Percentiles rank a stretch among this genome's conserved stretches.
Evolutionary conservation across 2,797 vertebrate species (phyloP).

Genomic region (Crax fasciolata): DNA sequence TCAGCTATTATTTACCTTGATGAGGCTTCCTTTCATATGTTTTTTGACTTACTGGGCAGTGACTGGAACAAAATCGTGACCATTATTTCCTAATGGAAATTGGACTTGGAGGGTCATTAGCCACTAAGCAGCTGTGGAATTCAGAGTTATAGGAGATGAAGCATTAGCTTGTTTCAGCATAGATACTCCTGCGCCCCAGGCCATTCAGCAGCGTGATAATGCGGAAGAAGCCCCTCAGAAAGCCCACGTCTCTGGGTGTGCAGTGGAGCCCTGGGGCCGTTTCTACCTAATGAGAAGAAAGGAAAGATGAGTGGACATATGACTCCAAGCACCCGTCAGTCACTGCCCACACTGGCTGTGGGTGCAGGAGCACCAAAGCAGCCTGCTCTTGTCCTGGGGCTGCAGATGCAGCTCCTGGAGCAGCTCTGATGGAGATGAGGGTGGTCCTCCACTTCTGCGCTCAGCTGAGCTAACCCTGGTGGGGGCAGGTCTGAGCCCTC

Average conservation of each 20-base stretch:
- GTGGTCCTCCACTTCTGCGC: conserved; percentile 11
- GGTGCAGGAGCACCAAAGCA: accelerated
- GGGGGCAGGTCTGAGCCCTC: conserved; percentile 48
- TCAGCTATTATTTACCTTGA: conserved; percentile 20
- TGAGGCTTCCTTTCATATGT: conserved; percentile 9
- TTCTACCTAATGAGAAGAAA: not conserved
- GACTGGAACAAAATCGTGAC: conserved; percentile 41
- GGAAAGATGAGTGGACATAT: not conserved
- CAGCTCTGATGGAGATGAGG: not conserved
- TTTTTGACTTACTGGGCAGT: not conserved
- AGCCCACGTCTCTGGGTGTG: not conserved
- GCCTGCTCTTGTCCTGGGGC: not conserved
- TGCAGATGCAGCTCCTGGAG: conserved; percentile 18
- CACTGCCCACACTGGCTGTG: not conserved
- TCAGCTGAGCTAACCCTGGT: conserved; percentile 40
- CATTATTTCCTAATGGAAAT: conserved; percentile 31
- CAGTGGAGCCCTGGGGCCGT: not conserved
- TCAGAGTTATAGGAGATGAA: not conserved
- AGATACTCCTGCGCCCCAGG: not conserved
- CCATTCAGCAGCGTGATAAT: not conserved
- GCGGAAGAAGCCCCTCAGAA: not conserved
- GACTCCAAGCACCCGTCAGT: not conserved
- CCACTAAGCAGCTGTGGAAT: not conserved
- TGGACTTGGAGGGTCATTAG: not conserved
- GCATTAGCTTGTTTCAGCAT: not conserved